Conservation (phyloP, 2,797 vertebrate genomes). For the Falco naumanni region DNA sequence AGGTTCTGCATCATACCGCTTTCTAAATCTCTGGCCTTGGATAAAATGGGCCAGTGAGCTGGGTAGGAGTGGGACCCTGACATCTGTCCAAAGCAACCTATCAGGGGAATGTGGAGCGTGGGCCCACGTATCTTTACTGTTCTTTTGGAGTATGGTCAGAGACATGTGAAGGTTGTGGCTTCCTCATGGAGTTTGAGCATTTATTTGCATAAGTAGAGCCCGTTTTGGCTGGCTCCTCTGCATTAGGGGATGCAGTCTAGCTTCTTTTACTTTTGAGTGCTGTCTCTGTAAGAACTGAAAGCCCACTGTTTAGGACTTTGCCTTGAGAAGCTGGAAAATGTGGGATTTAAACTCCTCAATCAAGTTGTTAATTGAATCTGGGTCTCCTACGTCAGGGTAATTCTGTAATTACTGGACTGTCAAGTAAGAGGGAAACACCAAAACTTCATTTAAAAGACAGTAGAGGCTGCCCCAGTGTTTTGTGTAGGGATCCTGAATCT, state of each 20-base stretch:
- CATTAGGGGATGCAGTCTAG: neutral
- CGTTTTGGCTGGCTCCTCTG: neutral
- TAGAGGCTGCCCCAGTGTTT: neutral
- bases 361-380: neutral
- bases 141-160: neutral
- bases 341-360: neutral
- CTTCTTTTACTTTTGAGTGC: neutral
- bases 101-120: neutral
- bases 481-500: neutral
- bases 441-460: neutral
- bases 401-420: neutral
- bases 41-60: neutral
- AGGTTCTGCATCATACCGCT: neutral
- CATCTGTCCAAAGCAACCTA: neutral
- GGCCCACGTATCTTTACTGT: neutral
- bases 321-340: neutral
- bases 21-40: neutral
- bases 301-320: neutral
- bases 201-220: neutral
- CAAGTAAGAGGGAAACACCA: neutral
- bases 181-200: neutral
- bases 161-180: neutral
- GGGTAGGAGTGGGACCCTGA: neutral
- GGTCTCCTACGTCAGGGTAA: neutral
- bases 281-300: neutral